Percentiles rank a stretch among this genome's conserved stretches.
Conservation (phyloP, 1,140 invertebrate genomes). For the Philotrypesis tridentata region DNA sequence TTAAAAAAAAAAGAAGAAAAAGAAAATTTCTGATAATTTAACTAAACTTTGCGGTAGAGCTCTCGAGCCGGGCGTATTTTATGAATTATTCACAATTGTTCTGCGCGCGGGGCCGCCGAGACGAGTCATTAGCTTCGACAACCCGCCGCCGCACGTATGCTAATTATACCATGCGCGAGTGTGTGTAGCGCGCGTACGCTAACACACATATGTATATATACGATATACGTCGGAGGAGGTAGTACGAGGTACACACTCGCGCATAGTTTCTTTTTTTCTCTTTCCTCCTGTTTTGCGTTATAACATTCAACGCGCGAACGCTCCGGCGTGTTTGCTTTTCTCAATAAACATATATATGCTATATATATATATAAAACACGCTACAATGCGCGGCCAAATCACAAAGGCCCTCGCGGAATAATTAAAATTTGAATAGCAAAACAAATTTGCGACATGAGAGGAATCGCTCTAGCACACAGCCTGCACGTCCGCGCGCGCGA, state of each 20-base stretch:
- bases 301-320: too few species aligned
- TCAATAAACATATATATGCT: slow-evolving; percentile 5
- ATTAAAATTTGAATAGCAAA: slow-evolving; percentile 23
- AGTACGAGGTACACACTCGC: too few species aligned
- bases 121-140: slow-evolving; percentile 16
- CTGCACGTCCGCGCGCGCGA: too few species aligned
- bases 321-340: too few species aligned
- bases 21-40: not conserved
- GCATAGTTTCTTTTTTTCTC: too few species aligned
- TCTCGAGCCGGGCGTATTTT: not conserved
- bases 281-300: too few species aligned
- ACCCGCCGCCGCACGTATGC: not conserved
- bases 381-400: not conserved
- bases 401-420: not conserved
- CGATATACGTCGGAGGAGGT: too few species aligned
- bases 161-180: too few species aligned
- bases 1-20: too few species aligned
- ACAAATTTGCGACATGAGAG: slow-evolving; percentile 21
- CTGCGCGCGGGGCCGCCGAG: not conserved
- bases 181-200: too few species aligned
- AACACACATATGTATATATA: too few species aligned
- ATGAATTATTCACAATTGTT: not conserved
- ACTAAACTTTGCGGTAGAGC: not conserved
- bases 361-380: not conserved
- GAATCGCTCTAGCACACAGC: slow-evolving; percentile 9